Percentiles rank a stretch among this genome's conserved stretches.
phyloP scores from a whole-genome alignment of 1,140 invertebrate species.

The Trichoplusia ni region DNA sequence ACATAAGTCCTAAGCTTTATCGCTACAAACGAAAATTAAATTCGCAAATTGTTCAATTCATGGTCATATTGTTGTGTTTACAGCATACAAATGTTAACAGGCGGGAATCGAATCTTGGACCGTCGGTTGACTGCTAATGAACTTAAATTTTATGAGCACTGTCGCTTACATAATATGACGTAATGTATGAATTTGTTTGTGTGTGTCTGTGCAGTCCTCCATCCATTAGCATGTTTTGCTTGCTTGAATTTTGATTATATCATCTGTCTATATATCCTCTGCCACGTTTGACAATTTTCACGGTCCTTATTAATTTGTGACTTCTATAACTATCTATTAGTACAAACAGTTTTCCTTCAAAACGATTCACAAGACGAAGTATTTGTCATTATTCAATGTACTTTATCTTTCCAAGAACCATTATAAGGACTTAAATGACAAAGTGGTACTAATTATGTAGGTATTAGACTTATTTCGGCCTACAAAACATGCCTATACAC shows the following conservation, averaged over 20 bases:
- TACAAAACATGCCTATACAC: no score
- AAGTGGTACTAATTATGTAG: no score
- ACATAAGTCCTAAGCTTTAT: neutral
- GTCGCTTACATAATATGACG: conserved; percentile 51
- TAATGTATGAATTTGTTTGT: conserved; percentile 28
- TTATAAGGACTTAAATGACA: no score
- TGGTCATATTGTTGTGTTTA: conserved; percentile 38
- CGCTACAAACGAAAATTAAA: conserved; percentile 10
- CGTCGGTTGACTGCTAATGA: conserved; percentile 49
- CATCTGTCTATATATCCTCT: neutral
- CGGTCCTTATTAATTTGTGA: no score
- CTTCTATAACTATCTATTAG: no score
- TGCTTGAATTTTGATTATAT: neutral
- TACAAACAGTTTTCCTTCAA: no score
- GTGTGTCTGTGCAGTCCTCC: neutral
- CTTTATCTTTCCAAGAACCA: no score
- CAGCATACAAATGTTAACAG: conserved; percentile 44
- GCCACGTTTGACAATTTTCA: no score
- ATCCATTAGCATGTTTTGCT: conserved; percentile 5
- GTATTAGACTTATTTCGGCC: no score
- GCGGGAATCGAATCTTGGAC: conserved; percentile 43
- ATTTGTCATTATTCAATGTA: no score
- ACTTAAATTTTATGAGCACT: conserved; percentile 44
- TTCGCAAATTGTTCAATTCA: conserved; percentile 47
- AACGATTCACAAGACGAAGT: no score